Conservation (phyloP, 2,113 vertebrate genomes). For the Thalassoma bifasciatum region DNA sequence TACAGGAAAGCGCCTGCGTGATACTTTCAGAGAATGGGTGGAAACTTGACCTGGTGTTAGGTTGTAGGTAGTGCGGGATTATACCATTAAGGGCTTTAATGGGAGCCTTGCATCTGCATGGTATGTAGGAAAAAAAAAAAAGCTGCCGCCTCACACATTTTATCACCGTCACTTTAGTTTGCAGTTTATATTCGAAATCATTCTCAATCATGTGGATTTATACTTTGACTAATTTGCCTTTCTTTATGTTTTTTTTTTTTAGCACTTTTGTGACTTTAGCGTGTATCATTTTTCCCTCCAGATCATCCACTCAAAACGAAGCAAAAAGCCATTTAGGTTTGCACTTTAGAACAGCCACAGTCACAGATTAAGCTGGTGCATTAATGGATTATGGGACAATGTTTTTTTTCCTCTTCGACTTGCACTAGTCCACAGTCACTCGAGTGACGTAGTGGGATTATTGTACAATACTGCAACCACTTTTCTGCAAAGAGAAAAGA, state of each 20-base stretch:
- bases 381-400: constrained; percentile 81
- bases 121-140: constrained; percentile 59
- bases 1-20: constrained; percentile 30
- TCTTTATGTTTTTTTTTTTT: constrained; percentile 33
- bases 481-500: constrained; percentile 53
- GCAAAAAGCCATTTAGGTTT: constrained; percentile 71
- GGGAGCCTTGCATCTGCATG: constrained; percentile 64
- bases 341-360: constrained; percentile 67
- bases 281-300: constrained; percentile 33
- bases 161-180: not conserved
- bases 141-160: constrained; percentile 2
- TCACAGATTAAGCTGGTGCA: constrained; percentile 79
- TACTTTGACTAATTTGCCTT: constrained; percentile 29
- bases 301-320: constrained; percentile 49
- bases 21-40: constrained; percentile 48
- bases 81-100: constrained; percentile 74
- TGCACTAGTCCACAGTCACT: constrained; percentile 53
- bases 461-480: constrained; percentile 41
- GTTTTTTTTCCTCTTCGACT: constrained; percentile 67
- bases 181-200: too few relatives aligned
- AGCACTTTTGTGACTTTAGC: constrained; percentile 25
- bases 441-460: constrained; percentile 72
- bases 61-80: constrained; percentile 70
- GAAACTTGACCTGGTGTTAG: constrained; percentile 47
- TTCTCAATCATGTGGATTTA: not conserved